Percentiles rank a stretch among this genome's conserved stretches.
Evolutionary conservation across 2,113 vertebrate species (phyloP).

Genomic region (Forbesichthys agassizii): DNA sequence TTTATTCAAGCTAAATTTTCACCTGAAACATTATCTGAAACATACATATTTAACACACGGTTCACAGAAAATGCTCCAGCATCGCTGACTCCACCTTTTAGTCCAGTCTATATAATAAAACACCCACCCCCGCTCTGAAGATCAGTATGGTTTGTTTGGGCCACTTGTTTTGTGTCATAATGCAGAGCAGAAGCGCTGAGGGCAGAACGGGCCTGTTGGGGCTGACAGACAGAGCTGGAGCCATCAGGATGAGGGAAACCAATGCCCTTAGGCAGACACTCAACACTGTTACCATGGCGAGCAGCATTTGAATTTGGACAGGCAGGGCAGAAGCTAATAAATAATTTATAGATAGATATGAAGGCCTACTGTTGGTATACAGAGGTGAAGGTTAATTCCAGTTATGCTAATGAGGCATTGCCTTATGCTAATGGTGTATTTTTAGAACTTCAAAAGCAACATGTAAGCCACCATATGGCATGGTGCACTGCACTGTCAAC

Average conservation of each 20-base stretch:
- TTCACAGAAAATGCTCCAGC: no score
- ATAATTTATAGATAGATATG: constrained; percentile 73
- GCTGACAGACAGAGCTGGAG: constrained; percentile 16
- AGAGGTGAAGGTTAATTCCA: constrained; percentile 59
- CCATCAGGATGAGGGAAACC: constrained; percentile 29
- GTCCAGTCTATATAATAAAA: no score
- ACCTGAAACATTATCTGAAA: no score
- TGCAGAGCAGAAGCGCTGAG: background rate
- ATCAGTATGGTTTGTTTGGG: no score
- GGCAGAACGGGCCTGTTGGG: background rate
- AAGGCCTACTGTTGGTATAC: constrained; percentile 64
- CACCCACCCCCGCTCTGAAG: no score
- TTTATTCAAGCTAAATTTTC: no score
- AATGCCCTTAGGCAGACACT: constrained; percentile 53
- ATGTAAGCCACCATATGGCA: constrained; percentile 15
- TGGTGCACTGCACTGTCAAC: background rate
- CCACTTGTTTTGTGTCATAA: background rate
- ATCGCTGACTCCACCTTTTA: no score
- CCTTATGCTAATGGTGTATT: background rate
- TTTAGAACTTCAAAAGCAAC: constrained; percentile 25
- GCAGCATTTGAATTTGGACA: constrained; percentile 61
- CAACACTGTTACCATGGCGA: constrained; percentile 75
- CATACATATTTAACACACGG: no score
- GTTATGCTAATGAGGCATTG: constrained; percentile 1
- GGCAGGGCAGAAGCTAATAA: constrained; percentile 57